These are phyloP conservation scores for Dysdera silvatica DNA, from an alignment of 1,140 invertebrate species.

Conservation along the genomic window DNA sequence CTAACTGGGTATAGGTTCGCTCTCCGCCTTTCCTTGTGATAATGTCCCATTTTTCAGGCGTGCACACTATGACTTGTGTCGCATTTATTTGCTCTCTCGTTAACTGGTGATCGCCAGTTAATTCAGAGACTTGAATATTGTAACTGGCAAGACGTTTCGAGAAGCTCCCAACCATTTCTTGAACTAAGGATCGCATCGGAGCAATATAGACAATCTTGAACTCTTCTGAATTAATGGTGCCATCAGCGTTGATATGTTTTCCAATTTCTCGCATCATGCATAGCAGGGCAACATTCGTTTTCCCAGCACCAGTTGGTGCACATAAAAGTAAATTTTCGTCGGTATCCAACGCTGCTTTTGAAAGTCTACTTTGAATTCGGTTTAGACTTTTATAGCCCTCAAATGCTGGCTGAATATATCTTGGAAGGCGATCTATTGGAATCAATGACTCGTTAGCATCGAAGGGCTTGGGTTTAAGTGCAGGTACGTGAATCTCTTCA, in stretches of 20 bases:
- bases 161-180: slow-evolving; percentile 93
- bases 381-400: slow-evolving; percentile 96
- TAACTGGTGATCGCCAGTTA: slow-evolving; percentile 97
- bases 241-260: slow-evolving; percentile 93
- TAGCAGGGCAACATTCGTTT: slow-evolving; percentile 96
- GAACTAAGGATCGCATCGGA: slow-evolving; percentile 96
- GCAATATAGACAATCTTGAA: slow-evolving; percentile 99
- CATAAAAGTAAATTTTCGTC: slow-evolving; percentile 96
- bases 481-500: slow-evolving; percentile 97
- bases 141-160: slow-evolving; percentile 70
- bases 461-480: slow-evolving; percentile 93
- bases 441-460: slow-evolving; percentile 74
- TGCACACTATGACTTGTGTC: slow-evolving; percentile 98
- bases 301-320: slow-evolving; percentile 96
- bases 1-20: slow-evolving; percentile 91
- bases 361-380: slow-evolving; percentile 85
- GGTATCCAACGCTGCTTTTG: slow-evolving; percentile 76
- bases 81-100: slow-evolving; percentile 93
- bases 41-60: slow-evolving; percentile 99
- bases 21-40: slow-evolving; percentile 96
- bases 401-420: slow-evolving; percentile 96
- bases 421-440: slow-evolving; percentile 82
- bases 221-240: slow-evolving; percentile 88
- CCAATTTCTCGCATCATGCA: slow-evolving; percentile 95
- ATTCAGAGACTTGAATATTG: slow-evolving; percentile 89